Evolutionary conservation across 2,888 invertebrate species (phyloP), one percentile per base, ranked within the genome.

Genomic region (Diadegma fenestrale): DNA sequence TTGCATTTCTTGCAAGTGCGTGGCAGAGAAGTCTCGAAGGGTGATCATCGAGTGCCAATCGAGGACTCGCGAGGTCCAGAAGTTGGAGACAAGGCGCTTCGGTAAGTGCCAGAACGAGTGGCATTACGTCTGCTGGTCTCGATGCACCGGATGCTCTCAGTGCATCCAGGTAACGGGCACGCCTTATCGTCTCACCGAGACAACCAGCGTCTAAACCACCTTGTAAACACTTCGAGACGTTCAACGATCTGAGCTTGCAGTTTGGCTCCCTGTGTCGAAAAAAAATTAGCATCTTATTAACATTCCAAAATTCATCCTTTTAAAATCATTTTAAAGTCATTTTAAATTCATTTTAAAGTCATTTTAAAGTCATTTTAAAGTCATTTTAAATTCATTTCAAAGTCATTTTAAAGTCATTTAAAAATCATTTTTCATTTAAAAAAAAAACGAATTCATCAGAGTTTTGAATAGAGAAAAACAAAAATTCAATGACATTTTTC

Each of bases 211-310:
- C 95, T 89, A 95, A 94, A 72, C 95, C 94, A 86, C 94, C 95
- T 88, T 95, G 90, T 84, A 95, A 94, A 91, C 95, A 95, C 91
- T 95, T 95, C 88, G 95, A 95, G 86, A 95, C 94, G 92, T 95
- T 95, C 85, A 95, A 91, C 84, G 95, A 95, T 88, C 95, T 93
- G 82, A 95, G 92, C 88, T 95, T 94, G 88, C 95, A 95, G 85
- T 93, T 94, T 7, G 95, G 94, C 79, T 94, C 94, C 66, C 95
- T 94, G 87, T 92, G 93, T 45, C 93, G 66, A 71, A 63, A 71
- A n/a, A 68, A 54, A 61, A 22, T 22, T 63, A 0, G 6, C 37
- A 37, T 37, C 8, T 37, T 10, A 37, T 37, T 37, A 37, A 4
- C 10, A 37, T 37, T 37, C 1, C n/a, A n/a, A n/a, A n/a, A n/a